phyloP scores from a whole-genome alignment of 2,888 invertebrate species.

The Pantelozetes paolii region DNA sequence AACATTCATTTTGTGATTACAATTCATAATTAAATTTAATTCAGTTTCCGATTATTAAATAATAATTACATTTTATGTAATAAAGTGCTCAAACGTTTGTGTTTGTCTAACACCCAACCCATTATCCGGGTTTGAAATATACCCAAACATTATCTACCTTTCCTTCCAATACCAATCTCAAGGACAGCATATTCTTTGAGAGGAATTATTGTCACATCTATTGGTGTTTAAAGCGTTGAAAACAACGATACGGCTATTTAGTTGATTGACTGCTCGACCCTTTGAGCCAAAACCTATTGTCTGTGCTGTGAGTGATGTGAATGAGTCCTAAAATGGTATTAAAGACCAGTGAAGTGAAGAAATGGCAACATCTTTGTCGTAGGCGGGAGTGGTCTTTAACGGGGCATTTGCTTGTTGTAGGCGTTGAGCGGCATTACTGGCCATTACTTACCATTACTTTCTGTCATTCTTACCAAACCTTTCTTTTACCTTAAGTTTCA shows the following conservation, averaged over 20 bases:
- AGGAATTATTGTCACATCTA: slow-evolving; percentile 17
- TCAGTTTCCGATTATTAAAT: no score
- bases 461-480: slow-evolving; percentile 26
- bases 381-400: slow-evolving; percentile 37
- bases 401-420: slow-evolving; percentile 36
- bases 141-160: neutral
- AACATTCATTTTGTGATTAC: no score
- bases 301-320: slow-evolving; percentile 15
- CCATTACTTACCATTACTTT: neutral
- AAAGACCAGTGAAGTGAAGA: slow-evolving; percentile 26
- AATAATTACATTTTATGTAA: no score
- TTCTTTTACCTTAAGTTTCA: slow-evolving; percentile 2
- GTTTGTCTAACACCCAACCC: no score
- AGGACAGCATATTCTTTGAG: slow-evolving; percentile 11
- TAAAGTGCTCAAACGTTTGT: no score
- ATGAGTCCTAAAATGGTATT: slow-evolving; percentile 21
- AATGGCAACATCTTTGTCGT: slow-evolving; percentile 35
- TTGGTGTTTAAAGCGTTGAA: slow-evolving; percentile 3
- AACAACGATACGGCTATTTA: slow-evolving; percentile 38
- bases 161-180: neutral
- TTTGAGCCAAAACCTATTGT: slow-evolving; percentile 20
- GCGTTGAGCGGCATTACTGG: slow-evolving; percentile 20
- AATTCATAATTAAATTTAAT: no score
- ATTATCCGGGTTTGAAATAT: neutral
- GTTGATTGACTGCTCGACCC: slow-evolving; percentile 22